These are phyloP conservation scores for Indicator maculatus DNA, from an alignment of 2,113 vertebrate species.

Conservation along the genomic window DNA sequence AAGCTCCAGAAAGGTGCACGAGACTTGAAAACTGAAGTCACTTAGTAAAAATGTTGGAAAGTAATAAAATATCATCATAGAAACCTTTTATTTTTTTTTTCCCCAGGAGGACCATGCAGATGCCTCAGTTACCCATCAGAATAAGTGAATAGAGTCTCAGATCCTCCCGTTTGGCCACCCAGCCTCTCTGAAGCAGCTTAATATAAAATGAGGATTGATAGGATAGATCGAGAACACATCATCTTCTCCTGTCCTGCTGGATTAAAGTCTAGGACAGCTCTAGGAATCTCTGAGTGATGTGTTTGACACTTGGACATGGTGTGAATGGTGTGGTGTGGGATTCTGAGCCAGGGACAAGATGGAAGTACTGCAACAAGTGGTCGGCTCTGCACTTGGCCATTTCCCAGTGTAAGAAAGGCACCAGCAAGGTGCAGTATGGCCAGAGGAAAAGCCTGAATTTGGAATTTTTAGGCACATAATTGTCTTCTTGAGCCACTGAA, in stretches of 20 bases:
- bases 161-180: not conserved
- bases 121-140: not conserved
- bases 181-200: not conserved
- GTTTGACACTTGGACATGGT: not conserved
- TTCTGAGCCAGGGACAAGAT: fast-evolving
- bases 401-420: not conserved
- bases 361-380: not conserved
- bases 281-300: not conserved
- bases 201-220: not conserved
- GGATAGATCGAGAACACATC: not conserved
- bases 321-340: not conserved
- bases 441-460: not conserved
- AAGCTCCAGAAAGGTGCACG: not conserved
- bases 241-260: not conserved
- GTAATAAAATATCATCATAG: not conserved
- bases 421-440: not conserved
- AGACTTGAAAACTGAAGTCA: not conserved
- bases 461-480: not conserved
- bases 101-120: not conserved
- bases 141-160: not conserved
- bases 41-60: not conserved
- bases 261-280: not conserved
- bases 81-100: not conserved
- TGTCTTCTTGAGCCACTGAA: not conserved
- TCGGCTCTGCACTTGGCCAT: not conserved